Conservation (phyloP, 2,888 invertebrate species). For the Mesorhabditis belari region DNA sequence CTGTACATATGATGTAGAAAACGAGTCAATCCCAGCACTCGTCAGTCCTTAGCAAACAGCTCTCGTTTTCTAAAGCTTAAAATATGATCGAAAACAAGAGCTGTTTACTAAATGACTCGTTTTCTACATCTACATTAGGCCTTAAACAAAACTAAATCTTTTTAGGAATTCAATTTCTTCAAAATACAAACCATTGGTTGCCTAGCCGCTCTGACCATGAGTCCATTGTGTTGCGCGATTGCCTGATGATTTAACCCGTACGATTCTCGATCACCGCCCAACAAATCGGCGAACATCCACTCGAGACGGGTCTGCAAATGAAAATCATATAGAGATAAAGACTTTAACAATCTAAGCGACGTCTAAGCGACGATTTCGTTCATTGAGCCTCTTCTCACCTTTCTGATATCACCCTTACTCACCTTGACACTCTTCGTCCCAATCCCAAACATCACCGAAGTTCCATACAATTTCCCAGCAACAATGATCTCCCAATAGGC, state of each 20-base stretch:
- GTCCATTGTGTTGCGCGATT: conserved; percentile 8
- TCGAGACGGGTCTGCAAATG: neutral
- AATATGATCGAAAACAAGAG: too few species aligned
- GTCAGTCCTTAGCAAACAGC: too few species aligned
- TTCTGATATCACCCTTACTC: too few species aligned
- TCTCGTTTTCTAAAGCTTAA: too few species aligned
- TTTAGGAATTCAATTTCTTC: neutral
- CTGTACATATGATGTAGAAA: too few species aligned
- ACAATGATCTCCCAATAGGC: conserved; percentile 36
- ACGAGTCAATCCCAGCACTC: too few species aligned
- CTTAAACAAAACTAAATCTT: conserved; percentile 2
- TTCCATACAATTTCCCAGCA: conserved; percentile 20
- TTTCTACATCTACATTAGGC: neutral
- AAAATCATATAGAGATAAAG: too few species aligned
- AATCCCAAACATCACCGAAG: conserved; percentile 38
- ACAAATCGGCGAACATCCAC: conserved; percentile 8
- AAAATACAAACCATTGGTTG: neutral
- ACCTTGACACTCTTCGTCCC: conserved; percentile 14
- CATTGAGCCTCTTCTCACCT: too few species aligned
- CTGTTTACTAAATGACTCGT: too few species aligned
- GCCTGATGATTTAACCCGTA: conserved; percentile 14
- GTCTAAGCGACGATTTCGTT: too few species aligned
- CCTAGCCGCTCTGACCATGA: conserved; percentile 1
- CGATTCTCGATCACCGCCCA: conserved; percentile 12
- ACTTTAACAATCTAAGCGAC: too few species aligned